These are phyloP conservation scores for Pheucticus melanocephalus DNA, from an alignment of 2,113 vertebrate genomes.

Conservation along the genomic window DNA sequence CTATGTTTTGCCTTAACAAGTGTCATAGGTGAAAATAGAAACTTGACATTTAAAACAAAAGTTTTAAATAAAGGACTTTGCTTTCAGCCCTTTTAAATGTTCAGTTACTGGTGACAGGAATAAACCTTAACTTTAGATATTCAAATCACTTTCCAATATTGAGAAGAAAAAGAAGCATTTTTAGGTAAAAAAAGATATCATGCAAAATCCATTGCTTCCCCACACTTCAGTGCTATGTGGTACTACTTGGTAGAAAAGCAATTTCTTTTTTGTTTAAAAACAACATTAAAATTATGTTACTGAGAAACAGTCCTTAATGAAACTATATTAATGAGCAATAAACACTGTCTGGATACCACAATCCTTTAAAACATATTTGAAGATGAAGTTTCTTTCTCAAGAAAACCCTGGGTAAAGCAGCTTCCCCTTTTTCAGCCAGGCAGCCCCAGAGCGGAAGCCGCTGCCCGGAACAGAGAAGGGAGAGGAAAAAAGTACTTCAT, in stretches of 20 bases:
- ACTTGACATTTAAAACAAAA: constrained; percentile 49
- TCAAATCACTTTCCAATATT: background rate
- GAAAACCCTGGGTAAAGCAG: background rate
- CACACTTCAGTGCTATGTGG: background rate
- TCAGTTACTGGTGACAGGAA: background rate
- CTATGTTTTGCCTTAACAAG: background rate
- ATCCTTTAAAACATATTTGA: background rate
- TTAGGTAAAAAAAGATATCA: background rate
- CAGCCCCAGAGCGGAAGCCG: background rate
- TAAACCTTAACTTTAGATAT: background rate
- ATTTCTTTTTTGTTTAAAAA: background rate
- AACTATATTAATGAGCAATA: background rate
- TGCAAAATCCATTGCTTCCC: background rate
- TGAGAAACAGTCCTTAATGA: background rate
- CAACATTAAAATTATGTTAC: background rate
- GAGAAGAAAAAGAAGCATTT: background rate
- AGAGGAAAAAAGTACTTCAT: background rate
- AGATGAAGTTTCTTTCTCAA: background rate
- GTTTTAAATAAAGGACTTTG: background rate
- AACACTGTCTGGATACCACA: background rate
- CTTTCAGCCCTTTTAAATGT: background rate
- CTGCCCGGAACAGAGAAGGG: background rate
- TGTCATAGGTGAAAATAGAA: constrained; percentile 1
- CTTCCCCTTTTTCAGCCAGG: background rate
- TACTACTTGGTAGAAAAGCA: background rate